Conservation (phyloP, 1,140 invertebrate species). For the Theocolax elegans region DNA sequence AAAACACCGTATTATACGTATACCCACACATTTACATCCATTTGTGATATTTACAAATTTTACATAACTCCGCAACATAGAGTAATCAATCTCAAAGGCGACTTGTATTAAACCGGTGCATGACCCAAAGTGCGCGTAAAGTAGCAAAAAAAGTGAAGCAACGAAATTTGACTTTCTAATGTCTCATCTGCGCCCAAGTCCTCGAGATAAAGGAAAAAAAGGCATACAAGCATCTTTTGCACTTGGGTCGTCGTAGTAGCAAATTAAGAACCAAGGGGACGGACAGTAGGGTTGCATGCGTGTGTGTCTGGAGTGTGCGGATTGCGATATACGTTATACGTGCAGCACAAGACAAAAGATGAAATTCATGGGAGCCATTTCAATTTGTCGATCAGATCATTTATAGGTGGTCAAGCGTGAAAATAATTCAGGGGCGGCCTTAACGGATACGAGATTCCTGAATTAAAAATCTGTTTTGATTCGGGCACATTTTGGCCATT, state of each 20-base stretch:
- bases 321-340: too few species aligned
- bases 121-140: not conserved
- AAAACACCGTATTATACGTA: not conserved
- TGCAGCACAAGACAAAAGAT: not conserved
- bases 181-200: not conserved
- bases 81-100: not conserved
- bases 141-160: not conserved
- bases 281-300: too few species aligned
- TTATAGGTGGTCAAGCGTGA: not conserved
- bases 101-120: slow-evolving; percentile 9
- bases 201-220: not conserved
- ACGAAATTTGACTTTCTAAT: slow-evolving; percentile 9
- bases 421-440: slow-evolving; percentile 42
- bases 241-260: too few species aligned
- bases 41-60: slow-evolving; percentile 6
- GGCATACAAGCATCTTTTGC: too few species aligned
- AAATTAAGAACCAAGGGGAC: too few species aligned
- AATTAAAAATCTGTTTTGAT: slow-evolving; percentile 51
- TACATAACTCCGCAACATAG: slow-evolving; percentile 7
- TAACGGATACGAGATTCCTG: slow-evolving; percentile 45
- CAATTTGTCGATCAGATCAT: not conserved
- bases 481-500: slow-evolving; percentile 13
- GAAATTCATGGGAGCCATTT: slow-evolving; percentile 7
- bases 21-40: not conserved
- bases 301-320: too few species aligned